phyloP scores from a whole-genome alignment of 2,797 vertebrate species.

The Mastacembelus armatus region DNA sequence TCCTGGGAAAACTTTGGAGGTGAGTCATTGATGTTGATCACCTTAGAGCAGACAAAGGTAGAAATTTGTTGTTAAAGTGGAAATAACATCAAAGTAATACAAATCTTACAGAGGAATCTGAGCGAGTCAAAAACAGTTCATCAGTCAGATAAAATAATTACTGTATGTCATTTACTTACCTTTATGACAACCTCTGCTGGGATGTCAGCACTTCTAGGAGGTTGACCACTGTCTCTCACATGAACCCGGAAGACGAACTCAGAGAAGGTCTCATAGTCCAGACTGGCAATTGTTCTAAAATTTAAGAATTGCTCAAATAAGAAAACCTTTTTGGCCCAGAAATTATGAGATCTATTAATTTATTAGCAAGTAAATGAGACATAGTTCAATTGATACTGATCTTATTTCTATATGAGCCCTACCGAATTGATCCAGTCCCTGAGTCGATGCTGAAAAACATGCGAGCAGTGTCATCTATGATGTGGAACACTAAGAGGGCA shows the following conservation, averaged over 20 bases:
- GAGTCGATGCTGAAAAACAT: conserved; percentile 95
- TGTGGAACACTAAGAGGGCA: conserved; percentile 92
- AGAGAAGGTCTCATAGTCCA: conserved; percentile 93
- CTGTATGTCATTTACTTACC: conserved; percentile 64
- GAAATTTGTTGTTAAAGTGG: not conserved
- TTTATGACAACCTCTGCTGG: conserved; percentile 92
- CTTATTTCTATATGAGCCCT: conserved; percentile 9
- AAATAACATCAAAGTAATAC: conserved; percentile 18
- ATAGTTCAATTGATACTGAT: too few relatives aligned
- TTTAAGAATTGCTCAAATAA: conserved; percentile 11
- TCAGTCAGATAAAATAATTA: conserved; percentile 8
- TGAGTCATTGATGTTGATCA: conserved; percentile 97
- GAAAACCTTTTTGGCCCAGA: not conserved
- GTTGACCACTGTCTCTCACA: conserved; percentile 91
- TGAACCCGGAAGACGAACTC: conserved; percentile 92
- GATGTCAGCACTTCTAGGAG: conserved; percentile 86
- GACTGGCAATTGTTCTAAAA: conserved; percentile 85
- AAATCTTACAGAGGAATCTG: conserved; percentile 8
- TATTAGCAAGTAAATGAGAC: conserved; percentile 5
- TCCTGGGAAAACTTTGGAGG: conserved; percentile 92
- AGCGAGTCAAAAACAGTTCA: conserved; percentile 13
- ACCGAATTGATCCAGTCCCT: conserved; percentile 93
- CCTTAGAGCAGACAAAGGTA: conserved; percentile 43
- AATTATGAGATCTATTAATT: not conserved
- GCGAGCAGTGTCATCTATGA: conserved; percentile 89